These are phyloP conservation scores for Falco rusticolus DNA, from an alignment of 2,797 vertebrate species.

Conservation along the genomic window DNA sequence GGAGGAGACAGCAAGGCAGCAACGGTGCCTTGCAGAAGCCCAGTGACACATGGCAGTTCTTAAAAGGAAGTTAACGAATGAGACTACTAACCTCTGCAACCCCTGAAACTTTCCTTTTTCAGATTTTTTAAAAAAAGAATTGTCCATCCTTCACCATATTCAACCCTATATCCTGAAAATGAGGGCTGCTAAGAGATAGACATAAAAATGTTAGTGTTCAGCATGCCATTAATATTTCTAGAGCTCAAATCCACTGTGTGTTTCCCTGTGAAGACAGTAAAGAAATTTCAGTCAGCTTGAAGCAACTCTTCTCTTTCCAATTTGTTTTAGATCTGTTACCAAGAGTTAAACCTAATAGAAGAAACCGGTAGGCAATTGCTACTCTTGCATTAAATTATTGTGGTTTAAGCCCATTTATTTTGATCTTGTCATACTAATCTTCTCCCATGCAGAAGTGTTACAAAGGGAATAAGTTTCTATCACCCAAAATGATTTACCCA, in stretches of 20 bases:
- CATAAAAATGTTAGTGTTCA: background rate
- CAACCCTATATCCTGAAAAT: background rate
- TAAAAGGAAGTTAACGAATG: constrained; percentile 60
- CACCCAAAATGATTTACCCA: background rate
- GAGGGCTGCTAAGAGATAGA: background rate
- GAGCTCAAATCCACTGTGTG: background rate
- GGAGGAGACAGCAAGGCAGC: constrained; percentile 48
- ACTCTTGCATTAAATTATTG: background rate
- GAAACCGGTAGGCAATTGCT: background rate
- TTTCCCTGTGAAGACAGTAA: background rate
- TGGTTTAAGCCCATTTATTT: background rate
- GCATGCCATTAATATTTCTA: background rate
- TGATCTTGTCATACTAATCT: background rate
- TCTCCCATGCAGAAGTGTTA: background rate
- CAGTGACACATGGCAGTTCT: constrained; percentile 47
- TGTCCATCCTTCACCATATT: background rate
- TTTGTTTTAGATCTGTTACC: background rate
- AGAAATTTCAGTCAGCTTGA: background rate
- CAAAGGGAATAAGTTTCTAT: background rate
- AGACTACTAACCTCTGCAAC: constrained; percentile 23
- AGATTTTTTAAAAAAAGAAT: background rate
- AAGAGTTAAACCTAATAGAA: background rate
- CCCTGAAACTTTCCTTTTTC: background rate
- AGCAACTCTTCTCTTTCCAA: background rate
- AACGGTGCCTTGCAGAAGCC: background rate